Evolutionary conservation across 2,888 invertebrate species (phyloP).

Genomic region (Ichneumoninae sp.): DNA sequence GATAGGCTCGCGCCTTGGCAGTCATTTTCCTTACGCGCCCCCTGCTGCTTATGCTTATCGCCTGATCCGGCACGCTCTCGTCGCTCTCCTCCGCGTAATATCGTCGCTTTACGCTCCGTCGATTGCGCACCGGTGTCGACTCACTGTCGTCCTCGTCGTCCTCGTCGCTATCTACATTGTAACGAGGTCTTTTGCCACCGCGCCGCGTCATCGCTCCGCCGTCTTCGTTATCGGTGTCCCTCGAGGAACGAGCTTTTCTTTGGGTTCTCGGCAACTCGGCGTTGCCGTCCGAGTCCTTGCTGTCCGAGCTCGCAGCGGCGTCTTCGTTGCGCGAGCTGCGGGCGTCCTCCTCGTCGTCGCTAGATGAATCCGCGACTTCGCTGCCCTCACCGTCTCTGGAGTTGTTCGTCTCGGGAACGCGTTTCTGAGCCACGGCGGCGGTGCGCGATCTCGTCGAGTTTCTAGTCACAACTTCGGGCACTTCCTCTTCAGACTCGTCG

Average conservation of each 20-base stretch:
- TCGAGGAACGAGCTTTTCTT: slow-evolving; percentile 68
- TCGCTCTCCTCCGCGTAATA: slow-evolving; percentile 83
- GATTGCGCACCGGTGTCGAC: slow-evolving; percentile 77
- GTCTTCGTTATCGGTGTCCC: slow-evolving; percentile 68
- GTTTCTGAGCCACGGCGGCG: slow-evolving; percentile 60
- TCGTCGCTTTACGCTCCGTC: slow-evolving; percentile 78
- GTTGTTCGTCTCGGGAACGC: slow-evolving; percentile 63
- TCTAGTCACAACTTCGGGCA: slow-evolving; percentile 72
- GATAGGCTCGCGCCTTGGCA: slow-evolving; percentile 90
- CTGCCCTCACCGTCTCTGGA: slow-evolving; percentile 67
- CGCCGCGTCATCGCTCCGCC: slow-evolving; percentile 69
- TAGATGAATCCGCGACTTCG: slow-evolving; percentile 67
- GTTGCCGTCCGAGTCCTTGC: slow-evolving; percentile 73
- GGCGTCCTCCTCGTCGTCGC: slow-evolving; percentile 62
- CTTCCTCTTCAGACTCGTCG: slow-evolving; percentile 67
- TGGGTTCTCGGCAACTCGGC: slow-evolving; percentile 68
- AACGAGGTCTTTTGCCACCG: slow-evolving; percentile 79
- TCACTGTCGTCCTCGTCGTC: slow-evolving; percentile 71
- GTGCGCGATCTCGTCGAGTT: slow-evolving; percentile 74
- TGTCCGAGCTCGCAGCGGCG: slow-evolving; percentile 68
- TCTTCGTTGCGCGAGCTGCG: slow-evolving; percentile 25
- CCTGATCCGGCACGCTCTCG: slow-evolving; percentile 80
- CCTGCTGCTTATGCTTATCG: slow-evolving; percentile 90
- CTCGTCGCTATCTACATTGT: slow-evolving; percentile 81
- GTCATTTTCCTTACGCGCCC: slow-evolving; percentile 94